These are phyloP conservation scores for Lontra canadensis DNA, from an alignment of 2,113 vertebrate genomes.

Conservation along the genomic window DNA sequence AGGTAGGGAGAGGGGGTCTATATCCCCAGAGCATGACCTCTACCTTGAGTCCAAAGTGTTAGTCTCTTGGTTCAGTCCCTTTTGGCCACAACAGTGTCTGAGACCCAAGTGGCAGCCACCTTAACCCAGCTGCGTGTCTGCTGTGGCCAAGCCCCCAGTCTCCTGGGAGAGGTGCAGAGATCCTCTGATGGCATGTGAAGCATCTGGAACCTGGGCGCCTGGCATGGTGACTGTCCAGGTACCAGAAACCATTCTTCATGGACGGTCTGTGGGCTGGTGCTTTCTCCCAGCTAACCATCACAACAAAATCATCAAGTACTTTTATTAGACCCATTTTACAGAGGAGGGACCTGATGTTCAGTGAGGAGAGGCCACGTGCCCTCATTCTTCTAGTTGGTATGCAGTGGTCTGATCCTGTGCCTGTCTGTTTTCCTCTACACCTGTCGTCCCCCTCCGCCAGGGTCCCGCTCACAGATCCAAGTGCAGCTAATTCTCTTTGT, in stretches of 20 bases:
- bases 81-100: not conserved
- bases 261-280: not conserved
- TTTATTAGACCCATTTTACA: not conserved
- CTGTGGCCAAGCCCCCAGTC: not conserved
- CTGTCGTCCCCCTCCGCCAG: too few species aligned
- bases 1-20: not conserved
- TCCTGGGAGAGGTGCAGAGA: not conserved
- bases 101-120: not conserved
- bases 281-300: not conserved
- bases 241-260: not conserved
- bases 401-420: not conserved
- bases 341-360: not conserved
- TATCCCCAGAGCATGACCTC: not conserved
- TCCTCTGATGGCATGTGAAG: not conserved
- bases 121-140: not conserved
- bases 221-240: not conserved
- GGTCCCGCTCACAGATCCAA: not conserved
- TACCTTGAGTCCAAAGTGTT: accelerated
- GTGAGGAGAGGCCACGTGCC: not conserved
- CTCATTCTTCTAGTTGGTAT: not conserved
- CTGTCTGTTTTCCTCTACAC: not conserved
- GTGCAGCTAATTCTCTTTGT: not conserved
- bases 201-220: not conserved
- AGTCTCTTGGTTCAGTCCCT: not conserved
- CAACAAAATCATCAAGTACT: not conserved